Evolutionary conservation across 2,888 invertebrate genomes (phyloP).

Genomic region (Deilephila porcellus): DNA sequence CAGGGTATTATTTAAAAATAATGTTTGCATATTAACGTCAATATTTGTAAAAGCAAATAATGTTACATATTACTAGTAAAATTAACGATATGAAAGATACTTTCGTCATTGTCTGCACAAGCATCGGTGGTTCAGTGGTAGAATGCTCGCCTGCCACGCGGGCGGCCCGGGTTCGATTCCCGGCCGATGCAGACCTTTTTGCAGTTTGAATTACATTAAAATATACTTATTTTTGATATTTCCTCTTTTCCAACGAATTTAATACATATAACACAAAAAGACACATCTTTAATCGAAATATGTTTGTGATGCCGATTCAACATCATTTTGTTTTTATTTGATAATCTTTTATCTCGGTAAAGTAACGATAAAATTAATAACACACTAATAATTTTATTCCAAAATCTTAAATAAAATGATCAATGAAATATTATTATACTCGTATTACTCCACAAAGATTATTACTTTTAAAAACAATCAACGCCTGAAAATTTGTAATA

Average conservation of each 20-base stretch:
- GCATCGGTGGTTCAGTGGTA: constrained; percentile 84
- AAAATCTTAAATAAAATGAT: too few species aligned
- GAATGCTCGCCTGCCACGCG: constrained; percentile 84
- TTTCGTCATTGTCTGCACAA: constrained; percentile 32
- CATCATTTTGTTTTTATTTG: too few species aligned
- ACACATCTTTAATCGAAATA: too few species aligned
- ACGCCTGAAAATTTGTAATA: background rate
- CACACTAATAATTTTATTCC: too few species aligned
- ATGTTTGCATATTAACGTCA: background rate
- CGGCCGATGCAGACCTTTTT: constrained; percentile 66
- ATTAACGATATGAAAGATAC: background rate
- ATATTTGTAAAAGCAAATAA: too few species aligned
- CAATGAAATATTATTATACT: too few species aligned
- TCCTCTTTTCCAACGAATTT: background rate
- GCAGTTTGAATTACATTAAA: background rate
- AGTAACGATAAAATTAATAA: too few species aligned
- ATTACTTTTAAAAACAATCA: background rate
- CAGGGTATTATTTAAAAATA: too few species aligned
- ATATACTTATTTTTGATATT: background rate
- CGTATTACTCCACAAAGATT: background rate
- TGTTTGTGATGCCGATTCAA: too few species aligned
- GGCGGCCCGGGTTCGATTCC: constrained; percentile 79
- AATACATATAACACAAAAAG: too few species aligned
- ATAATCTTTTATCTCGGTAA: too few species aligned
- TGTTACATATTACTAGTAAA: background rate